A percentile compares a stretch with the other conserved stretches of the same genome.
These are phyloP conservation scores for Xestia sexstrigata DNA, from an alignment of 2,888 invertebrate genomes.

Conservation along the genomic window DNA sequence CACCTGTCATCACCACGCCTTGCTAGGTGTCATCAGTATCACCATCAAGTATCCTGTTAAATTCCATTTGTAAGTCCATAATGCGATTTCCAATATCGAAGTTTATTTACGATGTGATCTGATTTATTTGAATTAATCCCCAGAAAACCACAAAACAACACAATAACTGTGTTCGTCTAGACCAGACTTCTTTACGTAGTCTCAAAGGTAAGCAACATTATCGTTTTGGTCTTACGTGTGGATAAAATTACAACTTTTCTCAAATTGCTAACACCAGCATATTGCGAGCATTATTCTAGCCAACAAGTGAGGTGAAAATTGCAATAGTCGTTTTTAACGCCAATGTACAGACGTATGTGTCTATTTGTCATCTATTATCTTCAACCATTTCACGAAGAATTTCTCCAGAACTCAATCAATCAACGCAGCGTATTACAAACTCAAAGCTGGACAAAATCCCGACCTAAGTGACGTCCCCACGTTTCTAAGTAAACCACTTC, in stretches of 20 bases:
- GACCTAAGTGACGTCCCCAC: background rate
- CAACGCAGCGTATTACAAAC: background rate
- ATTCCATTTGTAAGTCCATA: too few relatives aligned
- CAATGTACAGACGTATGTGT: too few relatives aligned
- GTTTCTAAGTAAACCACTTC: slow-evolving; percentile 16
- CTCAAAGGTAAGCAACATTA: too few relatives aligned
- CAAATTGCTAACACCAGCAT: background rate
- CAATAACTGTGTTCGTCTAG: too few relatives aligned
- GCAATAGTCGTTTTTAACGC: background rate
- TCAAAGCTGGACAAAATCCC: background rate
- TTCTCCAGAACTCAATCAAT: slow-evolving; percentile 2
- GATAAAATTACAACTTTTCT: too few relatives aligned
- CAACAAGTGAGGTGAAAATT: background rate
- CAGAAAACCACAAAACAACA: too few relatives aligned
- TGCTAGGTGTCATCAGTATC: background rate
- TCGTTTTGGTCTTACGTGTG: too few relatives aligned
- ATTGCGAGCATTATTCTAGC: background rate
- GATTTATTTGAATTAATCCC: too few relatives aligned
- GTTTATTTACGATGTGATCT: too few relatives aligned
- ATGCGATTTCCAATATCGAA: too few relatives aligned
- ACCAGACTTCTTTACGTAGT: too few relatives aligned
- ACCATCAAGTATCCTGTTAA: background rate
- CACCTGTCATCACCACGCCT: too few relatives aligned
- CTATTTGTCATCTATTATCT: background rate
- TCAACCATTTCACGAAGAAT: background rate